Conservation (phyloP, 2,113 vertebrate genomes). For the Rhabdomys dilectus region DNA sequence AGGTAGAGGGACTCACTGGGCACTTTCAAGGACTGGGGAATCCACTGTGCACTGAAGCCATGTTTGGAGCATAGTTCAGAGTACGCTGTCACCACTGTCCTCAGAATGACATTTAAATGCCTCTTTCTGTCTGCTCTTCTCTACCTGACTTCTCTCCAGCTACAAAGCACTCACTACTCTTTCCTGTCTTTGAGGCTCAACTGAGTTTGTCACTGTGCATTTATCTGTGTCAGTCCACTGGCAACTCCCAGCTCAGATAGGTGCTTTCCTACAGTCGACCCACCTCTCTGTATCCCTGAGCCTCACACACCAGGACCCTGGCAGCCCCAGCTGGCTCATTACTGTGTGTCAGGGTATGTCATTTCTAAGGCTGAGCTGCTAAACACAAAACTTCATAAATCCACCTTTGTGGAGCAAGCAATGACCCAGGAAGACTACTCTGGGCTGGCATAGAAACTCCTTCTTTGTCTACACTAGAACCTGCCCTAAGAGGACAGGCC, state of each 20-base stretch:
- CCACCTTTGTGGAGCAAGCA: background rate
- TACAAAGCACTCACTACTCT: background rate
- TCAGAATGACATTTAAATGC: background rate
- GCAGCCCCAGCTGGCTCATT: no score
- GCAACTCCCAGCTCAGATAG: background rate
- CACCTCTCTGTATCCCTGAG: background rate
- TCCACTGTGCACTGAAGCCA: no score
- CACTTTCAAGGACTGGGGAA: background rate
- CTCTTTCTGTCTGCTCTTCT: background rate
- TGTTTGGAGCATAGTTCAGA: no score
- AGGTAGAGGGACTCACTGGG: background rate
- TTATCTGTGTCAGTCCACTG: background rate
- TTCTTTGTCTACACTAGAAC: background rate
- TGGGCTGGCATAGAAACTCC: background rate
- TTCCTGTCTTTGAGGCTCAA: background rate
- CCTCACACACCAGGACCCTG: background rate
- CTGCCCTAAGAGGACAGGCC: conserved; percentile 15
- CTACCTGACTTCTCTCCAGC: background rate
- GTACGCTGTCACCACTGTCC: rapidly evolving
- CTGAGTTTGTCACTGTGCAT: background rate
- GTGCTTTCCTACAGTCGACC: rapidly evolving
- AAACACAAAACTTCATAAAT: background rate
- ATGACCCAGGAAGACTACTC: background rate
- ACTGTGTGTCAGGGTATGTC: background rate
- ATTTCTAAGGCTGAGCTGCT: background rate